Percentiles rank a stretch among this genome's conserved stretches.
phyloP scores from a whole-genome alignment of 1,140 invertebrate species.

The Epicauta chinensis region DNA sequence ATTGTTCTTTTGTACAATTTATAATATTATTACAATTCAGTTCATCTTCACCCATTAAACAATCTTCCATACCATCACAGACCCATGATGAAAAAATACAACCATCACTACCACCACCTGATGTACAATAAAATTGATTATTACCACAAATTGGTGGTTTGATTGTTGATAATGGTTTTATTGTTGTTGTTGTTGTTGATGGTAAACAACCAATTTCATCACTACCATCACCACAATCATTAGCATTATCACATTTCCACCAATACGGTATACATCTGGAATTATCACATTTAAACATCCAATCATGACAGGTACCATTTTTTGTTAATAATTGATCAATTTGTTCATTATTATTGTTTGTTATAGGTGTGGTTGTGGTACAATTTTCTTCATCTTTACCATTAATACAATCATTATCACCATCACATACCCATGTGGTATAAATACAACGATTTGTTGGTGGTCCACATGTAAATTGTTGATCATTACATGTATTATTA shows the following conservation, averaged over 20 bases:
- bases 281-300: constrained; percentile 70
- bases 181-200: constrained; percentile 16
- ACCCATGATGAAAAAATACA: constrained; percentile 51
- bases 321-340: constrained; percentile 13
- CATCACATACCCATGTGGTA: constrained; percentile 66
- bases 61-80: constrained; percentile 55
- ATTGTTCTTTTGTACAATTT: constrained; percentile 49
- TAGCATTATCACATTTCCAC: constrained; percentile 62
- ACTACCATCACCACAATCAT: constrained; percentile 73
- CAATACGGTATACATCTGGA: constrained; percentile 75
- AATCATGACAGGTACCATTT: constrained; percentile 56
- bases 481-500: constrained; percentile 50
- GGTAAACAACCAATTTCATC: constrained; percentile 54
- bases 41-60: constrained; percentile 55
- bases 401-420: constrained; percentile 60
- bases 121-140: constrained; percentile 61
- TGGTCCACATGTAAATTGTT: constrained; percentile 57
- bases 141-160: constrained; percentile 43
- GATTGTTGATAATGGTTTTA: background rate
- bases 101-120: constrained; percentile 41
- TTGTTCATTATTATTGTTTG: constrained; percentile 1
- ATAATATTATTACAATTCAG: constrained; percentile 30
- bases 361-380: constrained; percentile 26
- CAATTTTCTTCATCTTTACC: constrained; percentile 69
- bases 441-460: constrained; percentile 61